Percentiles rank a stretch among this genome's conserved stretches.
These are phyloP conservation scores for Aporophyla nigra DNA, from an alignment of 2,888 invertebrate genomes.

Conservation along the genomic window DNA sequence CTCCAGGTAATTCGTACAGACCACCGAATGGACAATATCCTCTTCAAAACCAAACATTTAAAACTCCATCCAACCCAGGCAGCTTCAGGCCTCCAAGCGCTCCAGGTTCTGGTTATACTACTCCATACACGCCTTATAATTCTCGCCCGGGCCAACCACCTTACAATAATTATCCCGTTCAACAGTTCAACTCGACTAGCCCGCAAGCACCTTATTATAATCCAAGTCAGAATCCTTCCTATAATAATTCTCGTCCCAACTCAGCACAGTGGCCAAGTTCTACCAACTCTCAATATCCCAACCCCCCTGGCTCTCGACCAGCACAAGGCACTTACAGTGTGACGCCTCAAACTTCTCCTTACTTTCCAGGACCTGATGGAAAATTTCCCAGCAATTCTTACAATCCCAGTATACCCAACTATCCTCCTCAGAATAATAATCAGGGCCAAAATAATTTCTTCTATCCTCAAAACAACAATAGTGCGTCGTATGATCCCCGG, in stretches of 20 bases:
- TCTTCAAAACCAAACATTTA: conserved; percentile 46
- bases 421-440: conserved; percentile 60
- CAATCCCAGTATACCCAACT: conserved; percentile 64
- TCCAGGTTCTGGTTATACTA: conserved; percentile 47
- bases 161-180: conserved; percentile 39
- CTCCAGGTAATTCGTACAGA: conserved; percentile 35
- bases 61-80: conserved; percentile 38
- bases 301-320: conserved; percentile 21
- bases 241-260: conserved; percentile 54
- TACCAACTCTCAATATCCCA: conserved; percentile 37
- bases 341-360: conserved; percentile 29
- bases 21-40: conserved; percentile 48
- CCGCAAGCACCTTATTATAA: conserved; percentile 44
- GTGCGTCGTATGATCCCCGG: conserved; percentile 68
- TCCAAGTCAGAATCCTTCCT: conserved; percentile 43
- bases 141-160: conserved; percentile 32
- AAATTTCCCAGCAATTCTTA: conserved; percentile 52
- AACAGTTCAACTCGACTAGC: conserved; percentile 24
- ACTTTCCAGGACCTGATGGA: conserved; percentile 45
- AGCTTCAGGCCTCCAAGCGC: conserved; percentile 45
- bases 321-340: conserved; percentile 22
- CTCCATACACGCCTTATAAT: conserved; percentile 58
- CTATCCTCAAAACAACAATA: conserved; percentile 58
- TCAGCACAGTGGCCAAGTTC: conserved; percentile 33
- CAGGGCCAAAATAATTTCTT: conserved; percentile 49